phyloP scores from a whole-genome alignment of 2,113 vertebrate species.

The Micronycteris hirsuta region DNA sequence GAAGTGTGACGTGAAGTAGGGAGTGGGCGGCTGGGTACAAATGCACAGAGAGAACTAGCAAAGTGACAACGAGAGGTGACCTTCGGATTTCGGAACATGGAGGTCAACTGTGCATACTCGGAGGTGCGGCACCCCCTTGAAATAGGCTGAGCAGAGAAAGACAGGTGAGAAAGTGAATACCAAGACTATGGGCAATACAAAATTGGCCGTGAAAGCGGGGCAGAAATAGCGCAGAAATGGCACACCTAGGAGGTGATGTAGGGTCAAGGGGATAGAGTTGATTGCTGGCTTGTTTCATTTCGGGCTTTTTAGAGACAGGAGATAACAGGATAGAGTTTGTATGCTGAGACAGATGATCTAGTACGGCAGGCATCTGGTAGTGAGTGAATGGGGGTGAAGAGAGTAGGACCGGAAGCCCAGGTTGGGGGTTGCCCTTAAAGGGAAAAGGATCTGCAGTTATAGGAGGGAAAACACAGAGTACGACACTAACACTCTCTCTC shows the following conservation, averaged over 20 bases:
- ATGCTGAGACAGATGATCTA: not conserved
- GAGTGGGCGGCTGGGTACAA: not conserved
- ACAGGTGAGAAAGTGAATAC: not conserved
- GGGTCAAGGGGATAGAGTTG: not conserved
- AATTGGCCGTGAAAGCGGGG: not conserved
- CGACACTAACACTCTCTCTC: not conserved
- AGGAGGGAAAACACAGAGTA: not conserved
- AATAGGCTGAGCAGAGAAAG: not conserved
- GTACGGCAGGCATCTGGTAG: not conserved
- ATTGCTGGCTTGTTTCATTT: not conserved
- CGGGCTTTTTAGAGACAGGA: not conserved
- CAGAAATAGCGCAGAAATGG: too few species aligned
- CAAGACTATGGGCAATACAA: not conserved
- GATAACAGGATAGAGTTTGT: not conserved
- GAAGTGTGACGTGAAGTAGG: not conserved
- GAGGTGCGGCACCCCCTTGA: not conserved
- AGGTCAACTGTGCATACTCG: not conserved
- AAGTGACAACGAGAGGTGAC: not conserved
- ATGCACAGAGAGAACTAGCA: not conserved
- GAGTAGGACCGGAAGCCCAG: not conserved
- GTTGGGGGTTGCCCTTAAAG: not conserved
- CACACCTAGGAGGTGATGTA: not conserved
- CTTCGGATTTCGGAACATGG: not conserved
- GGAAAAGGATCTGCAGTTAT: not conserved
- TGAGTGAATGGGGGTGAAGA: not conserved